These are phyloP conservation scores for Thymelicus lineola DNA, from an alignment of 2,888 invertebrate genomes.

Conservation along the genomic window DNA sequence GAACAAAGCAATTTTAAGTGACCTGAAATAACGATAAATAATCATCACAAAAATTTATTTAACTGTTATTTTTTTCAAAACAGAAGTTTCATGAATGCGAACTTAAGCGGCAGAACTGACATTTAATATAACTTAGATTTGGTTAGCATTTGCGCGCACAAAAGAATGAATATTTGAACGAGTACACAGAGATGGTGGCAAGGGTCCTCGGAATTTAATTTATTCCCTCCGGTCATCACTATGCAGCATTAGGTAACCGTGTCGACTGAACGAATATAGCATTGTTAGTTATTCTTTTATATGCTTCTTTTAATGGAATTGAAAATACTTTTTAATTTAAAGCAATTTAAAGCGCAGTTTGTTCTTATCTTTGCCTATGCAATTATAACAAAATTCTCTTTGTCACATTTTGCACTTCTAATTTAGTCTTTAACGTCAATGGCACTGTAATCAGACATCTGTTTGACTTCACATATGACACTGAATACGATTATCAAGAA, in stretches of 20 bases:
- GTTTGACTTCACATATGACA: too few species aligned
- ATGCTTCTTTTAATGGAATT: background rate
- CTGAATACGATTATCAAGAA: too few species aligned
- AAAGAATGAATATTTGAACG: slow-evolving; percentile 43
- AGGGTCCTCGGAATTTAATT: slow-evolving; percentile 53
- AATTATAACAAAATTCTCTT: too few species aligned
- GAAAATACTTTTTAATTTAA: background rate
- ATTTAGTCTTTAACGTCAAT: too few species aligned
- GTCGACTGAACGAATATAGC: slow-evolving; percentile 33
- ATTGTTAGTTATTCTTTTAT: slow-evolving; percentile 3
- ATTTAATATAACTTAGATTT: slow-evolving; percentile 30
- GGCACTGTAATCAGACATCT: too few species aligned
- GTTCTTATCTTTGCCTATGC: too few species aligned
- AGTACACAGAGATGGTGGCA: slow-evolving; percentile 40
- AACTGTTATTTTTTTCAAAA: too few species aligned
- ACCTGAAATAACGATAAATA: too few species aligned
- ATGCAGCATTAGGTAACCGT: slow-evolving; percentile 52
- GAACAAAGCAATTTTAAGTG: too few species aligned
- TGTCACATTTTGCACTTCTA: too few species aligned
- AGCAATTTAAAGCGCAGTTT: too few species aligned
- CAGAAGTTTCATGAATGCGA: background rate
- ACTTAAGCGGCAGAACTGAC: background rate
- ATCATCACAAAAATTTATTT: too few species aligned
- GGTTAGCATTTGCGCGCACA: slow-evolving; percentile 39
- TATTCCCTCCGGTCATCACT: slow-evolving; percentile 54